Base-by-base conservation (phyloP, 2,113 vertebrate species). In the Pan troglodytes region DNA sequence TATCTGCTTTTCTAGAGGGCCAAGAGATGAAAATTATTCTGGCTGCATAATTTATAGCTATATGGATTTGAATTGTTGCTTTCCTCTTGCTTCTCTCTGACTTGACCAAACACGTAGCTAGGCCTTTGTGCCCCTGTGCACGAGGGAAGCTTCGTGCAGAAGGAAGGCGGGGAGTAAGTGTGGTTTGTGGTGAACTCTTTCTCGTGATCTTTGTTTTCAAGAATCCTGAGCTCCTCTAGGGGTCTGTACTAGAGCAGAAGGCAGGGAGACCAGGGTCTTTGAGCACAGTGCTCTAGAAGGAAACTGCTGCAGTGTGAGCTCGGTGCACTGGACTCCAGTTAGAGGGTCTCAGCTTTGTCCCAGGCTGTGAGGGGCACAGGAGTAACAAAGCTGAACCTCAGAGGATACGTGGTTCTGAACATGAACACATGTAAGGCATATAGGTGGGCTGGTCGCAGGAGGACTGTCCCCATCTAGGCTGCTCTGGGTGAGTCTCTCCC, bases 321-420 rank as follows among this genome's bases (percentile, higher is more conserved):
- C 11, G 18, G 79, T 20, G 64, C 32, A 64, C 23, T 35, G 1
- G 2, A 38, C 5, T 45, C 17, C 14, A 8, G 8, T 52, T 4
- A 22, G 22, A 25, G 16, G 40, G 20, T 2, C 7, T 27, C 1
- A 5, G 0, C 2, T 8, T 22, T n/a, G 12, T 81, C 6, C 61
- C 27, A 68, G 6, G 4, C 11, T 32, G 0, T 50, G 30, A 81
- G 23, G 6, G 35, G 12, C 55, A 27, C 55, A 20, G 23, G 52
- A 38, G 11, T 6, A 48, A 8, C 32, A 50, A 38, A 73, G 52
- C 25, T 90, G 40, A 76, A 20, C 22, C 20, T 59, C 35, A 27
- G 6, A 25, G n/a, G 8, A 23, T 52, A 20, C 1, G 1, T 40
- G 25, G 23, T 12, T 57, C 61, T 27, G 79, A 20, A 59, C 12